phyloP scores from a whole-genome alignment of 2,888 invertebrate species.

The Leucophora obtusa region DNA sequence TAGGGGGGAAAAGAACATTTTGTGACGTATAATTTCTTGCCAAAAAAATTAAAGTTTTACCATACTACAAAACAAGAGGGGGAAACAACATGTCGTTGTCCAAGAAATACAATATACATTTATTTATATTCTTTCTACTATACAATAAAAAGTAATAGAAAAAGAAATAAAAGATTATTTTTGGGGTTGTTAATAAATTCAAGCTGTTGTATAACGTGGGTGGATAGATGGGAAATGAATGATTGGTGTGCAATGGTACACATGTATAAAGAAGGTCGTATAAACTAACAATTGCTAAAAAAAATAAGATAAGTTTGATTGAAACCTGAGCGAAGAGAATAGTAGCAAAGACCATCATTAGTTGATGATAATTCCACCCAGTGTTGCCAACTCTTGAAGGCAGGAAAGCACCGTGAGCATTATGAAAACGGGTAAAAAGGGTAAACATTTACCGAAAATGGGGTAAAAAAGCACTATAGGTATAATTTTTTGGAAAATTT shows the following conservation, averaged over 20 bases:
- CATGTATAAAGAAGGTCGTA: too few species aligned
- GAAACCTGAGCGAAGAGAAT: too few species aligned
- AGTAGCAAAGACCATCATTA: too few species aligned
- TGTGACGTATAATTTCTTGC: slow-evolving; percentile 51
- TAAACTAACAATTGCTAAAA: neutral
- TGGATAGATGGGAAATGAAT: neutral
- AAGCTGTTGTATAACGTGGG: slow-evolving; percentile 21
- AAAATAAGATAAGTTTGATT: too few species aligned
- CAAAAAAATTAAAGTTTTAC: slow-evolving; percentile 10
- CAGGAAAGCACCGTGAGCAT: too few species aligned
- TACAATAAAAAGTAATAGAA: neutral
- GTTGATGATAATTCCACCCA: too few species aligned
- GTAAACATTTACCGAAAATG: too few species aligned
- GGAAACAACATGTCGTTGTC: neutral
- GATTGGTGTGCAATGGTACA: too few species aligned
- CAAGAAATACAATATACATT: slow-evolving; percentile 2
- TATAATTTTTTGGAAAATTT: too few species aligned
- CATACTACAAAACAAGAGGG: neutral
- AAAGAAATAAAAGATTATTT: neutral
- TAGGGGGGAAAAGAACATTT: slow-evolving; percentile 11
- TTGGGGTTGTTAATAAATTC: slow-evolving; percentile 2
- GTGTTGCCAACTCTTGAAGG: too few species aligned
- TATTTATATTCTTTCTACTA: neutral
- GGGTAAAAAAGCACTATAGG: too few species aligned
- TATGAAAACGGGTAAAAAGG: too few species aligned